Percentiles rank a stretch among this genome's conserved stretches.
Evolutionary conservation across 92 coral and sea anemone genomes (phyloP).

Genomic region (Palythoa grandis): DNA sequence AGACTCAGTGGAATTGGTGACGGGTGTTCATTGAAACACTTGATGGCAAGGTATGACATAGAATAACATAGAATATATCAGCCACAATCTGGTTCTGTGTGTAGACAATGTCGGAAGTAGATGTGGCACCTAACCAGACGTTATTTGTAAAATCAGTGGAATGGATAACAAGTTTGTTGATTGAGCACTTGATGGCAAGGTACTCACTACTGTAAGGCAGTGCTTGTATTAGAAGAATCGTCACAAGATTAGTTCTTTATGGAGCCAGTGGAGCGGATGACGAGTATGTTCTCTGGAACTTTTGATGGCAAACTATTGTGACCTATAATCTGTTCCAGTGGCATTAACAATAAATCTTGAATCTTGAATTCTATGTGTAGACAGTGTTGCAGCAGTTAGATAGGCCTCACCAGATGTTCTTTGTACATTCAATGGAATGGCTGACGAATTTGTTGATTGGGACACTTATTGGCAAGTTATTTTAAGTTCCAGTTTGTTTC

Average conservation of each 20-base stretch:
- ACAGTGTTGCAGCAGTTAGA: too few relatives aligned
- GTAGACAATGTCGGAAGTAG: too few relatives aligned
- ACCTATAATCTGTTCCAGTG: conserved; percentile 69
- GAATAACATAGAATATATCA: too few relatives aligned
- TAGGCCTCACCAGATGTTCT: conserved; percentile 10
- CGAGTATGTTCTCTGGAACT: conserved; percentile 65
- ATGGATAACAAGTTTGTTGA: conserved; percentile 80
- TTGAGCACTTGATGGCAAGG: conserved; percentile 87
- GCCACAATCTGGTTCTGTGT: too few relatives aligned
- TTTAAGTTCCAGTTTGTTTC: neutral
- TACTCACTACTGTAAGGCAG: conserved; percentile 18
- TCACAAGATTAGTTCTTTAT: conserved; percentile 63
- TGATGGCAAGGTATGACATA: too few relatives aligned
- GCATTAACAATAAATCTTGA: too few relatives aligned
- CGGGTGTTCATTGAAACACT: too few relatives aligned
- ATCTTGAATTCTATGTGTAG: too few relatives aligned
- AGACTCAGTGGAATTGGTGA: too few relatives aligned
- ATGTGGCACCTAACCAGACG: too few relatives aligned
- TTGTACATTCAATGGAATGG: conserved; percentile 81
- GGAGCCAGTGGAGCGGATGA: conserved; percentile 94
- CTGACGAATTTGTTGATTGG: conserved; percentile 70
- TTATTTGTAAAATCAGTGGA: conserved; percentile 82
- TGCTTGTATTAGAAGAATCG: too few relatives aligned
- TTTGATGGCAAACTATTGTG: conserved; percentile 78
- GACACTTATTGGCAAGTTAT: conserved; percentile 80